phyloP scores from a whole-genome alignment of 2,113 vertebrate genomes.

The Xyrauchen texanus region DNA sequence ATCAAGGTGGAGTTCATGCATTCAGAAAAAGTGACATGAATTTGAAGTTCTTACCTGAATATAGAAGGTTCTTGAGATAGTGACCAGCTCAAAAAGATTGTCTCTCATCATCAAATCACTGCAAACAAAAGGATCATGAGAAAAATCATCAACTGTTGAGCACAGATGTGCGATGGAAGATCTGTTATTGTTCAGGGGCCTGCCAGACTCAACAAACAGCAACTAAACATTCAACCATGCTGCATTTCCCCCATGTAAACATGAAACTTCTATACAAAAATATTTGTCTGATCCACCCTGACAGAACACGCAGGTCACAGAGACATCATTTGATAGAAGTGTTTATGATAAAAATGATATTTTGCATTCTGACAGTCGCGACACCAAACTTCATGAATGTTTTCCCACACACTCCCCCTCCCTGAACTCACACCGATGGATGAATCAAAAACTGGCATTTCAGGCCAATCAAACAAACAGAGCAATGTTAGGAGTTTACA shows the following conservation, averaged over 20 bases:
- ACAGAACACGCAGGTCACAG: not conserved
- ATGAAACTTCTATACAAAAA: not conserved
- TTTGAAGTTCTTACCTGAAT: constrained; percentile 82
- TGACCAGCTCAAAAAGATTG: constrained; percentile 97
- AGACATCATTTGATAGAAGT: too few relatives aligned
- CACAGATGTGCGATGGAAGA: too few relatives aligned
- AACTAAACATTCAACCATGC: too few relatives aligned
- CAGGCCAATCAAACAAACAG: not conserved
- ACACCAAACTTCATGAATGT: too few relatives aligned
- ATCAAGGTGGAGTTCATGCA: not conserved
- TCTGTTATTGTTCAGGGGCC: too few relatives aligned
- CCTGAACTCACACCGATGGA: not conserved
- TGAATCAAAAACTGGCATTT: not conserved
- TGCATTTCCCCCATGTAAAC: too few relatives aligned
- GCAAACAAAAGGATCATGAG: constrained; percentile 40
- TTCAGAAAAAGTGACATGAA: not conserved
- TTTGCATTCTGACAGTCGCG: too few relatives aligned
- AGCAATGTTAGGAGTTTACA: too few relatives aligned
- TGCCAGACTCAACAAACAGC: too few relatives aligned
- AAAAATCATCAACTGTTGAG: not conserved
- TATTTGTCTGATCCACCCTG: not conserved
- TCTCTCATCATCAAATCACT: constrained; percentile 98
- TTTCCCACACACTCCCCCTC: too few relatives aligned
- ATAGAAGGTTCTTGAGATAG: constrained; percentile 92
- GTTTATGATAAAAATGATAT: too few relatives aligned